Evolutionary conservation across 1,140 invertebrate species (phyloP).

Genomic region (Camponotus floridanus): DNA sequence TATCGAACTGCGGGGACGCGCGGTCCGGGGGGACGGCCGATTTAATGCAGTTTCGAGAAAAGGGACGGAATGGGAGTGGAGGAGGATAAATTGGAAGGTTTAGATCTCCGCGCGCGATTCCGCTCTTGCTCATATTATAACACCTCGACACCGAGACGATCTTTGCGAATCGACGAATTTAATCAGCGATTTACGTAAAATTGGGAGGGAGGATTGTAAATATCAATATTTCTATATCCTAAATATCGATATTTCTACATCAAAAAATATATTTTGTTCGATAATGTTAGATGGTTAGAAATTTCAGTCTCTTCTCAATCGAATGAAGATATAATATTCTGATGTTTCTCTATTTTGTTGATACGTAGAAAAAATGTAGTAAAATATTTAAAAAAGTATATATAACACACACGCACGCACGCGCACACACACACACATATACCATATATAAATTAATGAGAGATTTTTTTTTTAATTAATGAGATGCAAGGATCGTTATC

Average conservation of each 20-base stretch:
- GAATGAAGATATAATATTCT: neutral
- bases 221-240: neutral
- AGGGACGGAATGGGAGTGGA: no score
- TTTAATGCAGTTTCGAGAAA: constrained; percentile 49
- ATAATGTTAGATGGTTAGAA: neutral
- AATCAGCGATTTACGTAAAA: neutral
- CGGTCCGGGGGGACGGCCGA: constrained; percentile 1
- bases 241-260: neutral
- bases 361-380: neutral
- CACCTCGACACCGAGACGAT: neutral
- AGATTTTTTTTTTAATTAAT: neutral
- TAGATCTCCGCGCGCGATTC: constrained; percentile 10
- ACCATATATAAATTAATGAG: neutral
- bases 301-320: neutral
- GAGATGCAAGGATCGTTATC: neutral
- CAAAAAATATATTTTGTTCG: neutral
- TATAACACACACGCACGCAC: neutral
- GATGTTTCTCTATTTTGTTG: neutral
- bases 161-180: constrained; percentile 16
- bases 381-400: no score
- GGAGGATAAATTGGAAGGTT: constrained; percentile 30
- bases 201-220: neutral
- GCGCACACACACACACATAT: no score
- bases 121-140: constrained; percentile 32
- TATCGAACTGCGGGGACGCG: constrained; percentile 17